These are phyloP conservation scores for Epizoanthus rinbou DNA, from an alignment of 92 coral and sea anemone genomes.

Conservation along the genomic window DNA sequence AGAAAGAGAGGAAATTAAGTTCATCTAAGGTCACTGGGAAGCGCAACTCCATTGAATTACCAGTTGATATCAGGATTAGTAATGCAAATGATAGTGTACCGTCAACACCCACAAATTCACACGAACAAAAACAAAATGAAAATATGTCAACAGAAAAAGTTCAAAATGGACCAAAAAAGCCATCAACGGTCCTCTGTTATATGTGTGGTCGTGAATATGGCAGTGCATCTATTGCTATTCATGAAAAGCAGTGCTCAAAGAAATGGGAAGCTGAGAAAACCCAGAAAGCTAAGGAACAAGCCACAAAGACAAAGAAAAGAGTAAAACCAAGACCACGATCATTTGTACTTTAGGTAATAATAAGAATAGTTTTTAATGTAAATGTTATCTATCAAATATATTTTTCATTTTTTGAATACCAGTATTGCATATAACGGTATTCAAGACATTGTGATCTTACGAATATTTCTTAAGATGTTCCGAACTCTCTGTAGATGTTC, in stretches of 20 bases:
- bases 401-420: not conserved
- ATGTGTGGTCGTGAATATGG: constrained; percentile 97
- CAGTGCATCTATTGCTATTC: constrained; percentile 86
- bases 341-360: constrained; percentile 55
- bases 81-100: constrained; percentile 46
- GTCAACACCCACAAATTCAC: not conserved
- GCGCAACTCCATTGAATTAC: constrained; percentile 58
- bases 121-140: constrained; percentile 5
- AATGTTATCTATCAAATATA: constrained; percentile 4
- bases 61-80: constrained; percentile 72
- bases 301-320: constrained; percentile 38
- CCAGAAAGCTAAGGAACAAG: constrained; percentile 47
- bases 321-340: constrained; percentile 66
- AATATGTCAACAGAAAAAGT: not conserved
- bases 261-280: constrained; percentile 75
- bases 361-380: not conserved
- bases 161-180: constrained; percentile 58
- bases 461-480: too few relatives aligned
- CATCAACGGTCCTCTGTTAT: constrained; percentile 82
- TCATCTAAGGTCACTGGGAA: constrained; percentile 36
- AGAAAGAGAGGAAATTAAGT: constrained; percentile 47
- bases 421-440: too few relatives aligned
- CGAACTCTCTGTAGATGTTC: too few relatives aligned
- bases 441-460: too few relatives aligned
- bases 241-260: constrained; percentile 92